Evolutionary conservation across 2,113 vertebrate genomes (phyloP).

Genomic region (Malaclemys terrapin): DNA sequence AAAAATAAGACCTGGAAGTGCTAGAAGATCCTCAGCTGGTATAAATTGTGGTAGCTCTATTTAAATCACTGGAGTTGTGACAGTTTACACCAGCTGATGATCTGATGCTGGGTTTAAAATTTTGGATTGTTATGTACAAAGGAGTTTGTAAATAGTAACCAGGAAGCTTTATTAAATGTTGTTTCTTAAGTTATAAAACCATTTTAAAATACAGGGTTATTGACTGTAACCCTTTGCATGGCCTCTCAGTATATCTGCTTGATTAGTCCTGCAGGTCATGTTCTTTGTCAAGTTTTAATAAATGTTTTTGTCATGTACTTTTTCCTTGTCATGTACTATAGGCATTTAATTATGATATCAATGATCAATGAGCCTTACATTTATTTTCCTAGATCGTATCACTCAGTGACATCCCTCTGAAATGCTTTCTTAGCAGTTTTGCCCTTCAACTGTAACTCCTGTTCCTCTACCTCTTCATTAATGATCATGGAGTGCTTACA

Average conservation of each 20-base stretch:
- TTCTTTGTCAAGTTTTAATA: conserved; percentile 46
- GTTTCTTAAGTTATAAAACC: background rate
- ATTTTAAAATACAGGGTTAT: background rate
- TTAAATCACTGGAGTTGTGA: background rate
- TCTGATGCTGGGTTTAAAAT: background rate
- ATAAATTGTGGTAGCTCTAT: background rate
- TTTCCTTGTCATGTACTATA: conserved; percentile 37
- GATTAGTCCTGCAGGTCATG: conserved; percentile 7
- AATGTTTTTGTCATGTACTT: conserved; percentile 46
- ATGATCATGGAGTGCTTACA: conserved; percentile 63
- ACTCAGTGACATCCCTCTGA: conserved; percentile 14
- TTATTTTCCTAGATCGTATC: conserved; percentile 56
- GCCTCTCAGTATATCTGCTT: background rate
- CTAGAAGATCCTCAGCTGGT: background rate
- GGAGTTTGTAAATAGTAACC: background rate
- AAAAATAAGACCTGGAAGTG: background rate
- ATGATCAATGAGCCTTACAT: conserved; percentile 54
- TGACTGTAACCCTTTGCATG: background rate
- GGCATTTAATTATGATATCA: conserved; percentile 46
- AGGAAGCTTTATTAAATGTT: background rate
- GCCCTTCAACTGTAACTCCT: conserved; percentile 56
- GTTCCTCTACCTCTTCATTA: conserved; percentile 62
- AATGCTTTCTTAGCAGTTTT: conserved; percentile 54
- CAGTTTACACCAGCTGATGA: background rate
- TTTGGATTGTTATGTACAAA: background rate